These are phyloP conservation scores for Perodicticus potto DNA, from an alignment of 2,797 vertebrate genomes.

Conservation along the genomic window DNA sequence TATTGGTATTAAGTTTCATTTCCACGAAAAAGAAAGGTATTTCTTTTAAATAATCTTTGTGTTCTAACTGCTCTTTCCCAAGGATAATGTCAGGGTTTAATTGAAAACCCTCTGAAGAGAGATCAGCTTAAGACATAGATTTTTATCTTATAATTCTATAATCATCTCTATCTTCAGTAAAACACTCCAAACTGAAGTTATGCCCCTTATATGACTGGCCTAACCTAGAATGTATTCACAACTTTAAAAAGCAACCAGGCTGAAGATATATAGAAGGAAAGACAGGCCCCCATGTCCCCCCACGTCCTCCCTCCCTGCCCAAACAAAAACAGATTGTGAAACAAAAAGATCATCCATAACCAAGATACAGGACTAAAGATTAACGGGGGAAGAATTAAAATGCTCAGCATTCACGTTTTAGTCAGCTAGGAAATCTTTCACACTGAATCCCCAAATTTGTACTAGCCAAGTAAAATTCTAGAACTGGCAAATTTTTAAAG, in stretches of 20 bases:
- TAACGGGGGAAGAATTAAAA: not conserved
- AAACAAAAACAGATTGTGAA: not conserved
- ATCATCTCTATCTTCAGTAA: not conserved
- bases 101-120: slow-evolving; percentile 24
- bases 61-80: not conserved
- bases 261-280: not conserved
- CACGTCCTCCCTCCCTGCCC: not conserved
- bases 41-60: not conserved
- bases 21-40: slow-evolving; percentile 35
- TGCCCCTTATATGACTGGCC: not conserved
- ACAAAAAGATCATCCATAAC: not conserved
- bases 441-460: not conserved
- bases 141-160: slow-evolving; percentile 19
- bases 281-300: not conserved
- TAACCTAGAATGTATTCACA: not conserved
- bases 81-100: not conserved
- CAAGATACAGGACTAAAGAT: not conserved
- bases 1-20: slow-evolving; percentile 3
- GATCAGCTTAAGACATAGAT: not conserved
- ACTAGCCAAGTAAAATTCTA: slow-evolving; percentile 33
- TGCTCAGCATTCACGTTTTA: not conserved
- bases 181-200: not conserved
- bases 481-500: slow-evolving; percentile 19
- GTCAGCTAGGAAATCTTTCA: not conserved
- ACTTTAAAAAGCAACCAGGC: not conserved